Evolutionary conservation across 1,140 invertebrate species (phyloP).

Genomic region (Campoletis sonorensis): DNA sequence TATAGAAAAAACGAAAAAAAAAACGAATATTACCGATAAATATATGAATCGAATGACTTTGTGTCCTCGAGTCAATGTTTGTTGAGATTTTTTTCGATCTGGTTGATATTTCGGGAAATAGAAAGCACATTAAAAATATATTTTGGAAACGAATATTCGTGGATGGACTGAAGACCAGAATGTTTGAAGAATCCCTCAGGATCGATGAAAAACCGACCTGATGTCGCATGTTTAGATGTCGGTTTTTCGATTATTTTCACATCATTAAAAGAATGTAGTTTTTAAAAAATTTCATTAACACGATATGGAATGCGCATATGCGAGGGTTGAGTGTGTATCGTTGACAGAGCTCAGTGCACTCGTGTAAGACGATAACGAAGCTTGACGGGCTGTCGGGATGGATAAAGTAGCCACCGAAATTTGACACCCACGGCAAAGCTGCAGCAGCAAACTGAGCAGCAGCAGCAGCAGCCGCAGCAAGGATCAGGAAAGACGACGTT

Average conservation of each 20-base stretch:
- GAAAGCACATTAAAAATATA: too few relatives aligned
- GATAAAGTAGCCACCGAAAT: conserved; percentile 71
- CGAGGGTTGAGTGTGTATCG: conserved; percentile 33
- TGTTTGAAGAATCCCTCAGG: background rate
- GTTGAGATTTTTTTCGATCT: too few relatives aligned
- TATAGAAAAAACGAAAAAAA: background rate
- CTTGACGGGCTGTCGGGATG: conserved; percentile 72
- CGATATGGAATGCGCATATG: conserved; percentile 33
- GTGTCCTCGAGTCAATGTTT: background rate
- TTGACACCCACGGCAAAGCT: conserved; percentile 62
- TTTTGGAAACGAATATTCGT: too few relatives aligned
- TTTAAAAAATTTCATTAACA: background rate
- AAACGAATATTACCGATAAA: background rate
- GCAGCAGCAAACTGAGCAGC: conserved; percentile 28
- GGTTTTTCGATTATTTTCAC: too few relatives aligned
- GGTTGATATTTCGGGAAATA: too few relatives aligned
- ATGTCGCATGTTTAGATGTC: conserved; percentile 12
- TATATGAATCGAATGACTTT: too few relatives aligned
- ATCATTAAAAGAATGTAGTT: background rate
- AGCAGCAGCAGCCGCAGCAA: conserved; percentile 27
- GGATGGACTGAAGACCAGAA: background rate
- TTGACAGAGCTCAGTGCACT: conserved; percentile 54
- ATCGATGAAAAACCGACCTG: background rate
- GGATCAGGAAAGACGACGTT: conserved; percentile 32
- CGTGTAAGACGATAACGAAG: conserved; percentile 73